Base-by-base conservation (phyloP, 2,797 vertebrate genomes). In the Columba guinea region DNA sequence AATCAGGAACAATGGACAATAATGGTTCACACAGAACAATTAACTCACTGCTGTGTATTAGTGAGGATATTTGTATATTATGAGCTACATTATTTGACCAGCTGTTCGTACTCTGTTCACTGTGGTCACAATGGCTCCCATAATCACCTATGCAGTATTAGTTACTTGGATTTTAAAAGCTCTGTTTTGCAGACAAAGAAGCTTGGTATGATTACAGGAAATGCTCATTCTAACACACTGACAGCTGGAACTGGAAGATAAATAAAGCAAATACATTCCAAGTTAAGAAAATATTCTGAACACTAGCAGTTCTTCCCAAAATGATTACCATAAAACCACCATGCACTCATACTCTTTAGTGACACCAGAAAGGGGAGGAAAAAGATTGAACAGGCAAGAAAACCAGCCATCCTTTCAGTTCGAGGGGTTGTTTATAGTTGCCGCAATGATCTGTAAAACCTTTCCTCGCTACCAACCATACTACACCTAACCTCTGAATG, bases 51-150 rank as follows among this genome's bases (percentile, higher is more conserved):
- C 52, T 86, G 44, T 75, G 21, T 86, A 86, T 90, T 93, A 86
- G 59, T 67, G 62, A 88, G 85, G 51, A 81, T 94, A 94, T 96
- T 86, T 86, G 62, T 94, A n/a, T 84, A 94, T 88, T 94, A 79
- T 63, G 41, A 88, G 73, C 89, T 91, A 87, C 51, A 68, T 97
- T 95, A 97, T 95, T 78, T 93, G 94, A 96, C 91, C 95, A 96
- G 94, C 85, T 96, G 94, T 91, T 94, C 69, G 65, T 88, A 67
- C 68, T 86, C 73, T 60, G 68, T 58, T 93, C 80, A 9, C 81
- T 76, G 65, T 69, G 85, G 60, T 81, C 87, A 95, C 82, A 94
- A 96, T 91, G 87, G 87, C 24, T 85, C 51, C 11, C 65, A 59
- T 93, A 95, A 95, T 95, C 94, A 91, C 94, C 92, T 96, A 84